Conservation (phyloP, 1,140 invertebrate genomes). For the Orussus abietinus region DNA sequence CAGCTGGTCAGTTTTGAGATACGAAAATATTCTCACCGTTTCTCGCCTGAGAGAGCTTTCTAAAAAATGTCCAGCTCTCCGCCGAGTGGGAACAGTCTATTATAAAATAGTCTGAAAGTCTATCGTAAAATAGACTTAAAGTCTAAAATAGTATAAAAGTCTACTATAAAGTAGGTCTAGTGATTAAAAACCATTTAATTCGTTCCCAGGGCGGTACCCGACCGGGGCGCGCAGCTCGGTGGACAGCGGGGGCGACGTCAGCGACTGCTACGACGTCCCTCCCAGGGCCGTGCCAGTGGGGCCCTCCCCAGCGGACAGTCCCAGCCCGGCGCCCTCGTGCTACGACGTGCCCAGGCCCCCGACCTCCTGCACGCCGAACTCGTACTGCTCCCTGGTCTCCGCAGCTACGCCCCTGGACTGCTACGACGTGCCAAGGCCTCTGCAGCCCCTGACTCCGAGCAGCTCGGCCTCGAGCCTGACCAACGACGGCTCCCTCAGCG, state of each 20-base stretch:
- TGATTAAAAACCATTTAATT: no score
- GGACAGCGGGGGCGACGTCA: slow-evolving; percentile 38
- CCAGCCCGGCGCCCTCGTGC: slow-evolving; percentile 46
- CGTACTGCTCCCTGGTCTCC: slow-evolving; percentile 43
- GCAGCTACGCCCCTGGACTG: slow-evolving; percentile 48
- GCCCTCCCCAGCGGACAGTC: slow-evolving; percentile 46
- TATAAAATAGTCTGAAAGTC: no score
- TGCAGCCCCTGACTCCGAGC: slow-evolving; percentile 59
- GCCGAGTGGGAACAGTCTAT: no score
- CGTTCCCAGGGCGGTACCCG: slow-evolving; percentile 38
- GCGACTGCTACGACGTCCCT: slow-evolving; percentile 62
- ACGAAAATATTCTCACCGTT: no score
- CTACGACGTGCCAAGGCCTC: slow-evolving; percentile 55
- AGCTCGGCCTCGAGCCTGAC: slow-evolving; percentile 58
- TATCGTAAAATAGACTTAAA: no score
- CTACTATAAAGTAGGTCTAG: no score
- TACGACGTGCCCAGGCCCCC: slow-evolving; percentile 55
- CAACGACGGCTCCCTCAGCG: slow-evolving; percentile 54
- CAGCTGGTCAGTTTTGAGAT: no score
- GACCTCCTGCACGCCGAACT: slow-evolving; percentile 45
- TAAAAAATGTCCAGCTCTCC: no score
- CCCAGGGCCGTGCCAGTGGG: slow-evolving; percentile 59
- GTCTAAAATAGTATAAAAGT: no score
- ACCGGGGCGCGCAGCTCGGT: slow-evolving; percentile 34
- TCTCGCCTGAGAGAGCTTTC: no score